These are phyloP conservation scores for Xenus cinereus DNA, from an alignment of 2,113 vertebrate genomes.

Conservation along the genomic window DNA sequence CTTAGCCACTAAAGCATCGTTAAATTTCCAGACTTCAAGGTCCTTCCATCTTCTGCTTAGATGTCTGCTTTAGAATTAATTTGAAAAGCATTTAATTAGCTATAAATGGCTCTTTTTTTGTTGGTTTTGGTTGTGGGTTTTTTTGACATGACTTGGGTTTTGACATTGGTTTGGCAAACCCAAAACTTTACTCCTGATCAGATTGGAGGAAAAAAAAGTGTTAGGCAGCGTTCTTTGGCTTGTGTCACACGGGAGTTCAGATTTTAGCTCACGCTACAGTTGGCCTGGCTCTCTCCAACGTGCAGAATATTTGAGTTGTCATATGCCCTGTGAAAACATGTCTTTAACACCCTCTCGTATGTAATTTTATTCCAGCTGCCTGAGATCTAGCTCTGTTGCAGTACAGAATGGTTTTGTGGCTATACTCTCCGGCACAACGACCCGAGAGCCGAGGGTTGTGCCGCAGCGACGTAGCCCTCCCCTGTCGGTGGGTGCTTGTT, in stretches of 20 bases:
- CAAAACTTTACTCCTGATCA: not conserved
- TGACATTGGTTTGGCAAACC: not conserved
- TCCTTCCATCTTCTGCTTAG: not conserved
- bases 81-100: not conserved
- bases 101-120: not conserved
- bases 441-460: accelerated
- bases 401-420: not conserved
- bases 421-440: not conserved
- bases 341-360: not conserved
- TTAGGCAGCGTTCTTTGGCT: not conserved
- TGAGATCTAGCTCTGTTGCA: not conserved
- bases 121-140: not conserved
- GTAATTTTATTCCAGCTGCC: not conserved
- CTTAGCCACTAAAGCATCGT: not conserved
- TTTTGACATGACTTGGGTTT: not conserved
- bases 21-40: not conserved
- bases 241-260: not conserved
- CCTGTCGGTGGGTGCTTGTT: not conserved
- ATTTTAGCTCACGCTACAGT: not conserved
- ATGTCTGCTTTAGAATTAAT: not conserved
- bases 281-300: not conserved
- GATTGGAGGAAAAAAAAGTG: not conserved
- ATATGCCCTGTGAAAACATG: not conserved
- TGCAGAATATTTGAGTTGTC: not conserved
- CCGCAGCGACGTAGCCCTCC: not conserved